Evolutionary conservation across 1,140 invertebrate species (phyloP).

Genomic region (Leptestheria dahalacensis): DNA sequence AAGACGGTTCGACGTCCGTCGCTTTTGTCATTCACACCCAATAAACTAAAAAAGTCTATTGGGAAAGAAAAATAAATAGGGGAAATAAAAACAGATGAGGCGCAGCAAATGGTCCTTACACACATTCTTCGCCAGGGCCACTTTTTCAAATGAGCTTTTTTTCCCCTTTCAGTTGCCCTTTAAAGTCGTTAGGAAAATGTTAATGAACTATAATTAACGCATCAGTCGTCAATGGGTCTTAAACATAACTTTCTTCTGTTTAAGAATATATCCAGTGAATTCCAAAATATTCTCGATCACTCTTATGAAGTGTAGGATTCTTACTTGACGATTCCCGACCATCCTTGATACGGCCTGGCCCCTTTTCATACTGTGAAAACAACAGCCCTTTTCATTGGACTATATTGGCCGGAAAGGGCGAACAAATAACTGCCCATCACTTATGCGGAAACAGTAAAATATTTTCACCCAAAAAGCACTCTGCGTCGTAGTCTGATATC

Average conservation of each 20-base stretch:
- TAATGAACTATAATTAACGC: too few species aligned
- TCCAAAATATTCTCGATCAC: not conserved
- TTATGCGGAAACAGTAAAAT: not conserved
- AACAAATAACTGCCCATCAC: not conserved
- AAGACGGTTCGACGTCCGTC: too few species aligned
- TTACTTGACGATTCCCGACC: too few species aligned
- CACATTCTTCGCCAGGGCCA: not conserved
- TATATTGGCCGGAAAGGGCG: not conserved
- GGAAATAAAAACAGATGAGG: too few species aligned
- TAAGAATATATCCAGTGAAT: not conserved
- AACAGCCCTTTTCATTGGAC: not conserved
- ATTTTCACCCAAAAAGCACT: too few species aligned
- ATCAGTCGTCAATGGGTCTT: not conserved
- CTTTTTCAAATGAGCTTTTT: not conserved
- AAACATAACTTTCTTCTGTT: not conserved
- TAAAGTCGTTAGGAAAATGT: not conserved
- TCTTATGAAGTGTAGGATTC: not conserved
- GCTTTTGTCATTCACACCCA: too few species aligned
- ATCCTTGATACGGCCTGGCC: too few species aligned
- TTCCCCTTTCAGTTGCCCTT: not conserved
- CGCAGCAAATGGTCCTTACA: not conserved
- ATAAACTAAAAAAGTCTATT: too few species aligned
- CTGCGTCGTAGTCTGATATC: too few species aligned
- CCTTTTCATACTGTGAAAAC: not conserved
- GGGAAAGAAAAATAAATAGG: too few species aligned